Percentiles rank a stretch among this genome's conserved stretches.
Evolutionary conservation across 2,113 vertebrate species (phyloP).

Genomic region (Xyrauchen texanus): DNA sequence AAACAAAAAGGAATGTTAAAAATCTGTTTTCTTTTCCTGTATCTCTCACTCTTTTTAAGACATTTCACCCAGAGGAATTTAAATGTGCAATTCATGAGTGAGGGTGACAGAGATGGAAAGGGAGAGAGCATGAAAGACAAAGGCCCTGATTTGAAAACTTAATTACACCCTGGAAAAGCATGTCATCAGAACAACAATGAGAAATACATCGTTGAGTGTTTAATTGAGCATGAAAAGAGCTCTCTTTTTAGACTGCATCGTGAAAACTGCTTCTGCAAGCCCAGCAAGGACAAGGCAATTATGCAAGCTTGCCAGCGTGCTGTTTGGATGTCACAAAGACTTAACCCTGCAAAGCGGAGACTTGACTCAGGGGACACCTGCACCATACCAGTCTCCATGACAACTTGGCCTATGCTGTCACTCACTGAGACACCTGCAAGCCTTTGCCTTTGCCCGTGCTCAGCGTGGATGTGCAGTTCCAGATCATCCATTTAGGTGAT

Average conservation of each 20-base stretch:
- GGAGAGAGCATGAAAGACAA: constrained; percentile 44
- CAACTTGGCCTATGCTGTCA: constrained; percentile 57
- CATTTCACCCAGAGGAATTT: constrained; percentile 16
- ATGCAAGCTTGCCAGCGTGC: background rate
- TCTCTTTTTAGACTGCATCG: constrained; percentile 47
- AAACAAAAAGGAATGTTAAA: background rate
- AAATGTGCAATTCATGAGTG: constrained; percentile 38
- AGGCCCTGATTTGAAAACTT: constrained; percentile 61
- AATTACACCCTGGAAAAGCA: constrained; percentile 60
- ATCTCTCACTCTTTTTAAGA: constrained; percentile 17
- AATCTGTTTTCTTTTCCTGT: background rate
- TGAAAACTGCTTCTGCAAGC: constrained; percentile 37
- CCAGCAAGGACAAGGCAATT: constrained; percentile 45
- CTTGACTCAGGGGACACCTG: constrained; percentile 61
- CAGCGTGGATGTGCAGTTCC: constrained; percentile 4
- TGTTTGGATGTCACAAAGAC: constrained; percentile 62
- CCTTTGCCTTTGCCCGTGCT: constrained; percentile 25
- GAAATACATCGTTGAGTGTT: constrained; percentile 56
- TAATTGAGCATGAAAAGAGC: constrained; percentile 57
- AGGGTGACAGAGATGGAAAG: constrained; percentile 11
- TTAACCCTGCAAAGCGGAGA: constrained; percentile 58
- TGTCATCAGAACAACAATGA: constrained; percentile 59
- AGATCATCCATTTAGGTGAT: constrained; percentile 13
- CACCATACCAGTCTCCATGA: constrained; percentile 51
- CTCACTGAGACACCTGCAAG: constrained; percentile 49